Evolutionary conservation across 2,113 vertebrate species (phyloP).

Genomic region (Coracopsis vasa): DNA sequence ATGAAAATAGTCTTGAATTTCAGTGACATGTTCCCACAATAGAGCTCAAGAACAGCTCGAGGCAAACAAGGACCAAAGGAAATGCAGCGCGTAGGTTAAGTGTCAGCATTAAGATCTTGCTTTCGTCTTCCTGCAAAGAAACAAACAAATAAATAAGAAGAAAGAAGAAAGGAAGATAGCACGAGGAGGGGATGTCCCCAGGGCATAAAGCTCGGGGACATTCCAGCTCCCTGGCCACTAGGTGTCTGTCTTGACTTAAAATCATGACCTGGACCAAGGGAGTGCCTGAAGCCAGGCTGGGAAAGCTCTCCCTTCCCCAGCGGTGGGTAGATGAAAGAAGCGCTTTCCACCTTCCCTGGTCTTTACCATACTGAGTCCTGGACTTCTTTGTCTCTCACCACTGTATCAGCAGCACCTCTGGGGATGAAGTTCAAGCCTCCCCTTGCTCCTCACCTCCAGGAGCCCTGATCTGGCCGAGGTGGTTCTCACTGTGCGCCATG

Average conservation of each 20-base stretch:
- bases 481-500: not conserved
- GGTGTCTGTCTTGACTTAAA: slow-evolving; percentile 37
- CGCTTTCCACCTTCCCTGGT: not conserved
- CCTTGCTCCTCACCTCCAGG: not conserved
- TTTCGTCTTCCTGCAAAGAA: not conserved
- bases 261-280: not conserved
- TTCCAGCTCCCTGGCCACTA: not conserved
- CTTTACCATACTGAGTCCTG: not conserved
- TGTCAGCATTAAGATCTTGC: not conserved
- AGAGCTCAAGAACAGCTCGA: not conserved
- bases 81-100: not conserved
- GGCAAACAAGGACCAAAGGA: slow-evolving; percentile 24
- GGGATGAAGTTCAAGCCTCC: not conserved
- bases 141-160: accelerated
- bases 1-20: not conserved
- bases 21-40: not conserved
- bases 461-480: not conserved
- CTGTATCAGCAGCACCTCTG: not conserved
- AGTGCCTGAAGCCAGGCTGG: accelerated
- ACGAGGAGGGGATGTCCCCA: not conserved
- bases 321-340: not conserved
- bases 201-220: not conserved
- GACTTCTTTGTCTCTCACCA: not conserved
- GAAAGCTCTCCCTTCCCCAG: not conserved
- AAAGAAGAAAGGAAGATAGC: not conserved